These are phyloP conservation scores for Neodon shergylaensis DNA, from an alignment of 2,113 vertebrate genomes.

Conservation along the genomic window DNA sequence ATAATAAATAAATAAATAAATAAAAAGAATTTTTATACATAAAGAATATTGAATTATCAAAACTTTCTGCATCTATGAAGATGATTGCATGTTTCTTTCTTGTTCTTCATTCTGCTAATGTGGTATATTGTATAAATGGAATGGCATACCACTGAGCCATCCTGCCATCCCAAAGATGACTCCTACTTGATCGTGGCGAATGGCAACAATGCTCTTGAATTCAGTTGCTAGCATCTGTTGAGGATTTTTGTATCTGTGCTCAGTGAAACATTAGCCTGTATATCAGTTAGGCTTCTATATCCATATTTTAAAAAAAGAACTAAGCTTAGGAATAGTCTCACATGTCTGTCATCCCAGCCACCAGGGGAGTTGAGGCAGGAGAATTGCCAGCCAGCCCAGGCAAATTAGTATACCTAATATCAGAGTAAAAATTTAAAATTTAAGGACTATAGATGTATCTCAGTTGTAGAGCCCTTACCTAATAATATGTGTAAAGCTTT, in stretches of 20 bases:
- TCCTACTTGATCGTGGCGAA: neutral
- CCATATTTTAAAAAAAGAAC: neutral
- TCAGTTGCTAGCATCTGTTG: neutral
- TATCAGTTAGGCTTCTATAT: neutral
- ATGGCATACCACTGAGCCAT: neutral
- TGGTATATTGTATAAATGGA: neutral
- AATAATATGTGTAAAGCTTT: neutral
- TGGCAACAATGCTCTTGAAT: neutral
- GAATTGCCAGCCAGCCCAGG: too few species aligned
- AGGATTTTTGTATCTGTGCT: neutral
- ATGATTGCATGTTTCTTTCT: neutral
- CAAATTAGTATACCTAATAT: neutral
- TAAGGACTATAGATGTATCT: neutral
- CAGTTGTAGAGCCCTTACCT: neutral
- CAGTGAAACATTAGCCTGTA: neutral
- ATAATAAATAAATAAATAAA: too few species aligned
- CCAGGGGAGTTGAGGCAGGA: neutral
- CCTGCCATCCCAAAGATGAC: neutral
- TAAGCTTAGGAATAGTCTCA: neutral
- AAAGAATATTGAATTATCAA: neutral
- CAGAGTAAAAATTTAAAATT: neutral
- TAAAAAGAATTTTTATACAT: neutral
- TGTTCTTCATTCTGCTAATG: neutral
- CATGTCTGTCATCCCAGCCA: neutral
- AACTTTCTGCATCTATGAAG: neutral